Base-by-base conservation (phyloP, 2,888 invertebrate species). In the Cephus spinipes region DNA sequence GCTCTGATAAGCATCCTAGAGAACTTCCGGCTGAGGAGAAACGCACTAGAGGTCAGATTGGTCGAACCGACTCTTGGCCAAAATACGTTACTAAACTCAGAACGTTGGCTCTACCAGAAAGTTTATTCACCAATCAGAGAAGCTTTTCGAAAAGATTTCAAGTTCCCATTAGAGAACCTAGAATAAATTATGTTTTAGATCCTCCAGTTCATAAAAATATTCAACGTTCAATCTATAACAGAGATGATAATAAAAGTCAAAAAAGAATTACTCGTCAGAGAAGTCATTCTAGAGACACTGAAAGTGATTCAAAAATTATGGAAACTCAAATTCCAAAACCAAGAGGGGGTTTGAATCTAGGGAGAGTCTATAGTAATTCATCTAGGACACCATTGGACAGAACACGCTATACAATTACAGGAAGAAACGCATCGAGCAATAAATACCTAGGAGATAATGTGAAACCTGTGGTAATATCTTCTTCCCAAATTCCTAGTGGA, bases 291-390 rank as follows among this genome's bases (percentile, higher is more conserved):
- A 23, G 15, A 23, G 40, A 23, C 23, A 23, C 23, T 55, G 6
- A 55, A 23, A 55, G 23, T 23, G 1, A 23, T 23, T 71, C 30
- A 31, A 71, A 11, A 30, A 71, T 71, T 11, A 32, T 71, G 30
- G 71, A 71, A 32, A 71, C 71, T 23, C 71, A 71, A 32, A 71
- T 71, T 32, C 71, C 30, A 71, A 71, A 71, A 71, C 71, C 71
- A 30, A 71, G 15, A 9, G 9, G 23, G 9, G 40, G 6, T 55
- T 55, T 55, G 6, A 55, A 55, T 55, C 23, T 55, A 23, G 40
- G 23, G 2, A 55, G 40, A 55, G 9, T 23, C 40, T 23, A 55
- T 9, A 9, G 40, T 15, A 55, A 55, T 55, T 23, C 23, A 23
- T 55, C 40, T 23, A 1, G 1, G 23, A 23, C 2, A 23, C 23